Evolutionary conservation across 2,888 invertebrate species (phyloP), one percentile per base, ranked within the genome.

Genomic region (Julus scandinavius): DNA sequence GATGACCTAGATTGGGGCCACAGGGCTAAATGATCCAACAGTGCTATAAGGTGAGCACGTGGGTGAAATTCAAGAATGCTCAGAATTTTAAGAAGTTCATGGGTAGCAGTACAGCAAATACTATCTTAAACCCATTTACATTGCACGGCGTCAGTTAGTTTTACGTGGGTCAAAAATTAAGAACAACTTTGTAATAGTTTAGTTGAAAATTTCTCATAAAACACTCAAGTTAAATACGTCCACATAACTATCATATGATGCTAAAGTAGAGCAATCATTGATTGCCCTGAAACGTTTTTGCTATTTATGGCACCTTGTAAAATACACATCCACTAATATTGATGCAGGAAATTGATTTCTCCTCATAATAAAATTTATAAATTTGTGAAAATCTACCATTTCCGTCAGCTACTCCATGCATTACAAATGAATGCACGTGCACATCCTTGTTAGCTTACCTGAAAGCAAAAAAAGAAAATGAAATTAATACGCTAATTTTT

Each of bases 301-400:
- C 5, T 45, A 45, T 7, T 45, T 45, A 7, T 45, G 45, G 45
- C 2, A 45, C 6, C 6, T 45, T 45, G 7, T 45, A 45, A 45
- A 45, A 45, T 45, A 20, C 4, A 5, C 7, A 20, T 72, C 7
- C 3, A 63, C 2, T 72, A 29, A 72, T 72, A 11, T 13, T 29
- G 38, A 9, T 38, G 9, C 80, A 80, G 80, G 80, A 38, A 80
- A 80, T 80, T 80, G 38, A 80, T 80, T 38, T 80, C 80, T 3
- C 54, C 13, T 2, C 13, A 80, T 38, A 2, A 38, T 38, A 38
- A 80, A 38, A 80, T 38, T 29, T 29, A 72, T 7, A n/a, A 45
- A 72, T 72, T 29, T n/a, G 80, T 38, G 11, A 80, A 80, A 80
- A 80, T 29, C 29, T 80, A 80, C 80, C 80, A 80, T 80, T 80